These are phyloP conservation scores for Lapara coniferarum DNA, from an alignment of 2,888 invertebrate species.

Conservation along the genomic window DNA sequence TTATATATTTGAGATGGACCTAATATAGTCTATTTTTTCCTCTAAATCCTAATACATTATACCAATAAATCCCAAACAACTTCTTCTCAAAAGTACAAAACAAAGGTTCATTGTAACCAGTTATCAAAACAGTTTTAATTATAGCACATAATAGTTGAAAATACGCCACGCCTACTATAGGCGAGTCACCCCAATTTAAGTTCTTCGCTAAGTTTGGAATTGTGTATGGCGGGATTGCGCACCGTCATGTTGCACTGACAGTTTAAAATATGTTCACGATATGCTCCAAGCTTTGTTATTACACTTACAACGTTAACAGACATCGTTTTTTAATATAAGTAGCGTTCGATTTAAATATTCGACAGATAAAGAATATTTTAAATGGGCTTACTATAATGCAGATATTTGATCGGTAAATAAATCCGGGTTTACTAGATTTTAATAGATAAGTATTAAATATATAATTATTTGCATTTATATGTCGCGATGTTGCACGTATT, in stretches of 20 bases:
- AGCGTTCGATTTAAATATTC: conserved; percentile 13
- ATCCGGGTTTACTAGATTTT: conserved; percentile 15
- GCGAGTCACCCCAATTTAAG: conserved; percentile 71
- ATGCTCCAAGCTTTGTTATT: conserved; percentile 48
- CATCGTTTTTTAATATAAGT: conserved; percentile 22
- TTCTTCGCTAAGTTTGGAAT: conserved; percentile 65
- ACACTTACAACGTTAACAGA: conserved; percentile 28
- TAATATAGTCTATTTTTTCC: not conserved
- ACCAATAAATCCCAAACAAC: not conserved
- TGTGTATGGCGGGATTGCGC: conserved; percentile 46
- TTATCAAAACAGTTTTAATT: conserved; percentile 47
- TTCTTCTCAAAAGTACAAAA: not conserved
- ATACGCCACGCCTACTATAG: conserved; percentile 53
- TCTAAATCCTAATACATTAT: not conserved
- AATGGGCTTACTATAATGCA: not conserved
- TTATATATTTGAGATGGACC: too few species aligned
- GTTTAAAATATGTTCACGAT: conserved; percentile 75
- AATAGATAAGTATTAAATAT: not conserved
- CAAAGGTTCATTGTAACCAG: conserved; percentile 39
- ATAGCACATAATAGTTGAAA: conserved; percentile 55
- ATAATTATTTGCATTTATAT: not conserved
- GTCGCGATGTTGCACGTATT: conserved; percentile 2
- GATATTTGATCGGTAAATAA: conserved; percentile 14
- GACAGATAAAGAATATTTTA: conserved; percentile 21
- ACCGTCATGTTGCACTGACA: conserved; percentile 78